Evolutionary conservation across 2,113 vertebrate species (phyloP).

Genomic region (Etheostoma spectabile): DNA sequence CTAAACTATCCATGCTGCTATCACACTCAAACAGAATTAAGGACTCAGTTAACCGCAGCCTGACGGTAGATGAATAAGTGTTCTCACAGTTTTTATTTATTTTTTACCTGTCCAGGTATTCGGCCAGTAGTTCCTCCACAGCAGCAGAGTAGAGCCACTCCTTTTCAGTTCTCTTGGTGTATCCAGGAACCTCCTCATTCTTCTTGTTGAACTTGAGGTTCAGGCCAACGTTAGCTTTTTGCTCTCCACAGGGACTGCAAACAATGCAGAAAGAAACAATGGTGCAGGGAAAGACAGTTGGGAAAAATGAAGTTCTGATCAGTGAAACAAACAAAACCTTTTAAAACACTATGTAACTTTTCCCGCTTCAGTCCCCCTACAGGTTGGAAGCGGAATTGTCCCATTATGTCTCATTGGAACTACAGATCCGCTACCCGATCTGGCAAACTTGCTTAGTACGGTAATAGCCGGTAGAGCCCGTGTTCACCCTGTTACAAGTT

Average conservation of each 20-base stretch:
- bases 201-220: conserved; percentile 99
- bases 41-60: neutral
- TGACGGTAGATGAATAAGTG: neutral
- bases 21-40: neutral
- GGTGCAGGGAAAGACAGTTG: neutral
- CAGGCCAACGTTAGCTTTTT: conserved; percentile 94
- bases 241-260: conserved; percentile 94
- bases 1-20: neutral
- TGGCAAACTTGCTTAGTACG: no score
- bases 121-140: conserved; percentile 92
- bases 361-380: no score
- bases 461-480: no score
- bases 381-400: no score
- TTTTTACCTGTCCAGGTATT: conserved; percentile 93
- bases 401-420: no score
- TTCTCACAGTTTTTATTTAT: neutral
- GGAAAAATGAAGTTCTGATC: neutral
- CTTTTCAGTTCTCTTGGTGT: conserved; percentile 95
- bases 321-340: neutral
- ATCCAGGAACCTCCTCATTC: conserved; percentile 98
- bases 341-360: no score
- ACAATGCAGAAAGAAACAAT: conserved; percentile 1
- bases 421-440: no score
- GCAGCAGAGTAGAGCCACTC: conserved; percentile 98
- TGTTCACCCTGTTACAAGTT: no score